A percentile compares a stretch with the other conserved stretches of the same genome.
Conservation (phyloP, 1,140 invertebrate species). For the Caenorhabditis remanei region DNA sequence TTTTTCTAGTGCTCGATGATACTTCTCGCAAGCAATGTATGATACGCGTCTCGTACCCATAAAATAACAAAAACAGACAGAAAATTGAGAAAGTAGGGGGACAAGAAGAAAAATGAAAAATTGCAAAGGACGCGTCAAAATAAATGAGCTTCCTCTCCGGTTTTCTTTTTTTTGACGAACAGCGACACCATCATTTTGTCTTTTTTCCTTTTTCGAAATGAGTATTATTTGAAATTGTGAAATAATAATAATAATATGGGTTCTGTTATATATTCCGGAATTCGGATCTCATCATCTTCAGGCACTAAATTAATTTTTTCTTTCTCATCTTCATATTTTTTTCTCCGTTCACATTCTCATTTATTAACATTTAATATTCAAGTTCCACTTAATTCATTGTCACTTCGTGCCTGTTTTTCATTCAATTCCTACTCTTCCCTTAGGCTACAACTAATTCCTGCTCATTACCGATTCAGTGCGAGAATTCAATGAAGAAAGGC, state of each 20-base stretch:
- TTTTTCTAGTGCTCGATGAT: neutral
- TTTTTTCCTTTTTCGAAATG: neutral
- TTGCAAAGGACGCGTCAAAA: slow-evolving; percentile 49
- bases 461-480: slow-evolving; percentile 51
- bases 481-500: slow-evolving; percentile 34
- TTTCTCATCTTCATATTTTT: neutral
- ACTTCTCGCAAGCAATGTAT: neutral
- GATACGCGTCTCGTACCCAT: neutral
- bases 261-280: neutral
- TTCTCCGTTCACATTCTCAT: neutral
- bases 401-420: neutral
- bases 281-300: neutral
- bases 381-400: slow-evolving; percentile 18
- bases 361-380: neutral
- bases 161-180: slow-evolving; percentile 30
- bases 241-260: neutral
- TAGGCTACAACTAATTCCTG: slow-evolving; percentile 44
- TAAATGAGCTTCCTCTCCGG: slow-evolving; percentile 30
- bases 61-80: slow-evolving; percentile 6
- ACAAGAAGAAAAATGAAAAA: slow-evolving; percentile 44
- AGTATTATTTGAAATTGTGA: neutral
- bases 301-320: neutral
- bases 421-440: neutral
- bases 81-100: slow-evolving; percentile 3
- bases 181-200: slow-evolving; percentile 34